phyloP scores from a whole-genome alignment of 1,140 invertebrate species.

The Ladona fulva region DNA sequence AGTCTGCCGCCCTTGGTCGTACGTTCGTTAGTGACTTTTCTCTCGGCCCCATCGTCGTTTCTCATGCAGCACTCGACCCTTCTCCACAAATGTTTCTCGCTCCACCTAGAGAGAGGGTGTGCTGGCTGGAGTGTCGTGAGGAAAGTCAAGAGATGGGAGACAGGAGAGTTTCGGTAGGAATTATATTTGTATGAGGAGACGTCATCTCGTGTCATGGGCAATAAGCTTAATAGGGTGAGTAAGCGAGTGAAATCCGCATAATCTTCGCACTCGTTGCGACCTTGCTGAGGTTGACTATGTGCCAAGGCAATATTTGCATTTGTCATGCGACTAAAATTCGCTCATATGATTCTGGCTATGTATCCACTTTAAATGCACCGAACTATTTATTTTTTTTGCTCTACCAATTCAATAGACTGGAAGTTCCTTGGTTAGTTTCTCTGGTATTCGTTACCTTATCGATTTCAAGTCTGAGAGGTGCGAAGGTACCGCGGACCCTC shows the following conservation, averaged over 20 bases:
- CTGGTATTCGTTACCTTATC: no score
- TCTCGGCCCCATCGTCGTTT: neutral
- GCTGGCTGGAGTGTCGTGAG: neutral
- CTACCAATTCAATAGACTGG: no score
- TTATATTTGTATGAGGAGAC: neutral
- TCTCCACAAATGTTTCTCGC: neutral
- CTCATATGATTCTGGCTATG: no score
- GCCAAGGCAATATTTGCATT: no score
- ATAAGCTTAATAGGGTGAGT: neutral
- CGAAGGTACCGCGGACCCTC: no score
- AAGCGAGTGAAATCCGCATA: neutral
- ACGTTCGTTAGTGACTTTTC: neutral
- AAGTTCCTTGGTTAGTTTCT: no score
- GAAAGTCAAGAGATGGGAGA: neutral
- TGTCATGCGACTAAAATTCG: no score
- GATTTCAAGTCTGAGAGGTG: no score
- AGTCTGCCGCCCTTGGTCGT: neutral
- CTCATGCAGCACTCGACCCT: neutral
- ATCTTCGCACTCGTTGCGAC: no score
- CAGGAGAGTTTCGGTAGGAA: neutral
- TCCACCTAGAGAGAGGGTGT: neutral
- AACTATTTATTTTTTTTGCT: no score
- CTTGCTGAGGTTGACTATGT: no score
- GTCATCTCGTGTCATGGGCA: neutral
- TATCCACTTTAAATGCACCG: no score